Evolutionary conservation across 2,888 invertebrate species (phyloP).

Genomic region (Cynaeus angustus): DNA sequence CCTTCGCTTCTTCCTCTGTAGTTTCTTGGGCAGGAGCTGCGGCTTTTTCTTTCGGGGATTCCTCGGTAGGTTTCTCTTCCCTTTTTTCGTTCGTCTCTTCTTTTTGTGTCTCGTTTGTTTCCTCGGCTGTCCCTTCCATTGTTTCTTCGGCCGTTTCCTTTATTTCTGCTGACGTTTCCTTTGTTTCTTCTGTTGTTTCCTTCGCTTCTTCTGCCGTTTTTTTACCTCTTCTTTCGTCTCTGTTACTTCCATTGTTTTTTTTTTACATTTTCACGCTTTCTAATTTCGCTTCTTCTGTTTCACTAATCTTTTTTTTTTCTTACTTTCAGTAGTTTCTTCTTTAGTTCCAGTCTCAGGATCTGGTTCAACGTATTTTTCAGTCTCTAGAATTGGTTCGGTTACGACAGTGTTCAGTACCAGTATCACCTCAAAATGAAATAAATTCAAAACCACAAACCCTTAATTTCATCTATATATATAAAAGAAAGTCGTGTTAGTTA

Average conservation of each 20-base stretch:
- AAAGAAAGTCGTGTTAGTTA: too few relatives aligned
- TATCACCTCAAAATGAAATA: too few relatives aligned
- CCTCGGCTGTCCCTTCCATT: too few relatives aligned
- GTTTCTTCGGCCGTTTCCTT: too few relatives aligned
- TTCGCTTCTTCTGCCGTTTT: constrained; percentile 6
- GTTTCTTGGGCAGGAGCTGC: constrained; percentile 6
- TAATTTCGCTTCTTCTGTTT: background rate
- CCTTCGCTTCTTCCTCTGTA: constrained; percentile 7
- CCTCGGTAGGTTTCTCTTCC: constrained; percentile 34
- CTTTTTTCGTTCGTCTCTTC: constrained; percentile 2
- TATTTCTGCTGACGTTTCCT: too few relatives aligned
- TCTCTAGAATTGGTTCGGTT: constrained; percentile 46
- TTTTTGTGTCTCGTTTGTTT: constrained; percentile 23
- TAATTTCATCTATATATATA: constrained; percentile 87
- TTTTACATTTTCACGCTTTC: constrained; percentile 38
- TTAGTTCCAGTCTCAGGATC: constrained; percentile 26
- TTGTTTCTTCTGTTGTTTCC: constrained; percentile 20
- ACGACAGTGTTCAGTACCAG: constrained; percentile 39
- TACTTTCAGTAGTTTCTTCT: constrained; percentile 20
- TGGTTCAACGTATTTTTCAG: constrained; percentile 33
- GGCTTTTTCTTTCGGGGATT: background rate
- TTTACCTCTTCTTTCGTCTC: constrained; percentile 16
- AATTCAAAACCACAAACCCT: constrained; percentile 75
- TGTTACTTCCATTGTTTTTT: constrained; percentile 31
- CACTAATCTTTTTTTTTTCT: constrained; percentile 30